Evolutionary conservation across 2,888 invertebrate genomes (phyloP).

Genomic region (Andrena dorsata): DNA sequence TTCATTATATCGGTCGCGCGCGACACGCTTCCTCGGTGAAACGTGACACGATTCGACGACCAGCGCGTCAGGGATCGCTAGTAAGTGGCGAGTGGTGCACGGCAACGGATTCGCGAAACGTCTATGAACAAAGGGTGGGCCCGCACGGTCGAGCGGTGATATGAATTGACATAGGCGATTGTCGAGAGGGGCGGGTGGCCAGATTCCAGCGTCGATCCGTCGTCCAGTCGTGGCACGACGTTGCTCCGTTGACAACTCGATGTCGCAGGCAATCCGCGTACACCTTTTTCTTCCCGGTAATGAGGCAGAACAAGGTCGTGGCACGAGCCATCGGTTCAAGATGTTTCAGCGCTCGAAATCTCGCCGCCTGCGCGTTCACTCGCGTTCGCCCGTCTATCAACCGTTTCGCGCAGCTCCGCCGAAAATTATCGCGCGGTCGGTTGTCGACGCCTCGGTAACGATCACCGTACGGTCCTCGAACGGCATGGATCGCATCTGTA

Average conservation of each 20-base stretch:
- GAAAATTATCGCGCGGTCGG: background rate
- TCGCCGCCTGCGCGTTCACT: constrained; percentile 14
- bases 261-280: constrained; percentile 12
- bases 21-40: constrained; percentile 30
- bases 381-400: constrained; percentile 17
- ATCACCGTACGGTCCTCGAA: background rate
- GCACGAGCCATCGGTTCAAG: constrained; percentile 46
- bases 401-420: background rate
- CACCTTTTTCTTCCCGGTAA: constrained; percentile 37
- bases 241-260: constrained; percentile 3
- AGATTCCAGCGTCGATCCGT: background rate
- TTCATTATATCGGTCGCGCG: constrained; percentile 53
- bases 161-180: background rate
- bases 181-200: background rate
- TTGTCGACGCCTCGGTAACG: background rate
- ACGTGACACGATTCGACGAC: constrained; percentile 15
- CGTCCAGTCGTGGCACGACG: background rate
- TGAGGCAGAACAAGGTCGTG: constrained; percentile 8
- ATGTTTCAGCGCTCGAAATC: constrained; percentile 11
- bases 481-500: background rate
- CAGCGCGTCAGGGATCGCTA: background rate
- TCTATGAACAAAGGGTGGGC: background rate
- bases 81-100: background rate
- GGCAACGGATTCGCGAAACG: background rate
- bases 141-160: background rate